Evolutionary conservation across 2,113 vertebrate species (phyloP).

Genomic region (Camarhynchus parvulus): DNA sequence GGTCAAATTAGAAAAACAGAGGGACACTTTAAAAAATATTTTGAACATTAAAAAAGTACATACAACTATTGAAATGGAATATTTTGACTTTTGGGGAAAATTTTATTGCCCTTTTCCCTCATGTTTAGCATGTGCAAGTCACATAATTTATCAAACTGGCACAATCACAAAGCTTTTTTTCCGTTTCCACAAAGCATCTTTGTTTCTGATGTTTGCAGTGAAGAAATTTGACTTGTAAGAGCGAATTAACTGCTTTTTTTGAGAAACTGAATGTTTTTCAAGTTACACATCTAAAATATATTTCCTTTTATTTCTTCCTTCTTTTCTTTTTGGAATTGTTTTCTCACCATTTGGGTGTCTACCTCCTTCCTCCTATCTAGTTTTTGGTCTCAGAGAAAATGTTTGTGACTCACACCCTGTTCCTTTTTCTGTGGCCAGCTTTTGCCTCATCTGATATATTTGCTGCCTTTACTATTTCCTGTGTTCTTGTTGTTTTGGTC

Average conservation of each 20-base stretch:
- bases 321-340: constrained; percentile 5
- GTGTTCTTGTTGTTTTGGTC: constrained; percentile 31
- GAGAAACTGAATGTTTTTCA: neutral
- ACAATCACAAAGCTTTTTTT: neutral
- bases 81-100: neutral
- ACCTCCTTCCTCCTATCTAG: neutral
- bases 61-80: neutral
- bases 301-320: neutral
- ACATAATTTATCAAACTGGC: neutral
- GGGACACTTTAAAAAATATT: neutral
- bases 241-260: neutral
- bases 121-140: neutral
- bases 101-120: neutral
- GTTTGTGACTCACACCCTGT: constrained; percentile 44
- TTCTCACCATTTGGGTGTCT: neutral
- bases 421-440: constrained; percentile 27
- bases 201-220: neutral
- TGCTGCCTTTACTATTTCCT: constrained; percentile 38
- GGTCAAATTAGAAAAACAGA: neutral
- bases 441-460: constrained; percentile 35
- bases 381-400: neutral
- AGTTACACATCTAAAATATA: neutral
- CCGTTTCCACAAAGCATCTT: neutral
- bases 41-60: neutral
- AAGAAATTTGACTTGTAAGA: neutral